Base-by-base conservation (phyloP, 2,113 vertebrate species). In the Saccopteryx leptura region DNA sequence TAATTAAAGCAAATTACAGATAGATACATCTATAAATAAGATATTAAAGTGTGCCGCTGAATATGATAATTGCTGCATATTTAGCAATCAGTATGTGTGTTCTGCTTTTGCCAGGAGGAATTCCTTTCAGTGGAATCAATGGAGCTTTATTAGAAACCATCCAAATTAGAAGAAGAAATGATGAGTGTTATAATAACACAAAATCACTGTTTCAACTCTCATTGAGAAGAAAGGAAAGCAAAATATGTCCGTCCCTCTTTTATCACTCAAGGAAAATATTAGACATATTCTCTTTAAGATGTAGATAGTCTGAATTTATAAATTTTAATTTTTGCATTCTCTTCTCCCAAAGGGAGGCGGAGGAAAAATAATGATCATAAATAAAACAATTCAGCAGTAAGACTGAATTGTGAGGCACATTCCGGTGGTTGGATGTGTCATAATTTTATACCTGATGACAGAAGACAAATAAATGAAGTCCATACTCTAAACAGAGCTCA, bases 1-100 rank as follows among this genome's bases (percentile, higher is more conserved):
- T 99, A 99, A 99, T 99, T 99, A 99, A 98, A 99, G 98, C 98
- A 99, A 99, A 99, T 99, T 99, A 99, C 98, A 99, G 99, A 99
- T 98, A 98, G 98, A 99, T 99, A 98, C 98, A 98, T 99, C 98
- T 99, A 99, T 99, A 99, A 99, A 99, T 99, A 99, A 99, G 98
- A 99, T 99, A 99, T 99, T 98, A 99, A 99, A 99, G 98, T 98
- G 96, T 61, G 98, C 98, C 97, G 98, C 98, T 98, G 98, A 98
- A 99, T 99, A 98, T 99, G 98, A 97, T 99, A 99, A 98, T 99
- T 99, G 98, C 98, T 96, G 98, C 98, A 97, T 99, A 98, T 98
- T 99, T 99, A 99, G 98, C 98, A 99, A 99, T 99, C 98, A 99
- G 98, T 97, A 97, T 98, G 98, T 99, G 98, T 98, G 98, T 98